A percentile compares a stretch with the other conserved stretches of the same genome.
phyloP scores from a whole-genome alignment of 2,797 vertebrate genomes.

The Danio choprae region DNA sequence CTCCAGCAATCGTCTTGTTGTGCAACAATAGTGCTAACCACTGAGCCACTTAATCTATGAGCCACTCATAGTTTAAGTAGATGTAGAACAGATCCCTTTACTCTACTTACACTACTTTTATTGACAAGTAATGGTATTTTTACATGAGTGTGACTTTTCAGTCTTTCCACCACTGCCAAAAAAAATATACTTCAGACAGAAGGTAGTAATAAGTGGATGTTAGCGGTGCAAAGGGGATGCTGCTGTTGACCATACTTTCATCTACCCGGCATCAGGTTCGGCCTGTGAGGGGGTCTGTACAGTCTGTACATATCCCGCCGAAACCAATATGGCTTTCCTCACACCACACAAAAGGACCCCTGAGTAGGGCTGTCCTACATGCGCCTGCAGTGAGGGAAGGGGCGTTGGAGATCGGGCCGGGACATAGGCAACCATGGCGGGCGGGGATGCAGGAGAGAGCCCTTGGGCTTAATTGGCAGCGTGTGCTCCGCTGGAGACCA shows the following conservation, averaged over 20 bases:
- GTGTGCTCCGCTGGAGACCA: slow-evolving; percentile 75
- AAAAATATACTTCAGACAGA: too few species aligned
- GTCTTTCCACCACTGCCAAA: too few species aligned
- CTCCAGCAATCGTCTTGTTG: too few species aligned
- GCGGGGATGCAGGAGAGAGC: slow-evolving; percentile 75
- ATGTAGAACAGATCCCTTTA: too few species aligned
- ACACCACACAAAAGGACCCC: slow-evolving; percentile 73
- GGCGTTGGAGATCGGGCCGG: slow-evolving; percentile 64
- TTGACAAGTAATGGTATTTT: too few species aligned
- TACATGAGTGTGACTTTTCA: too few species aligned
- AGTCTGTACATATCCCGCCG: slow-evolving; percentile 72
- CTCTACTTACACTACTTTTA: too few species aligned
- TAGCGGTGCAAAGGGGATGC: slow-evolving; percentile 21
- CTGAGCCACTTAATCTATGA: too few species aligned
- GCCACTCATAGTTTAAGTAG: too few species aligned
- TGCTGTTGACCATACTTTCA: slow-evolving; percentile 47
- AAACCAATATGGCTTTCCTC: slow-evolving; percentile 74
- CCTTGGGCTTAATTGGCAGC: slow-evolving; percentile 87
- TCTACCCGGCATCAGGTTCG: slow-evolving; percentile 47
- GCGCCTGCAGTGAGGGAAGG: slow-evolving; percentile 78
- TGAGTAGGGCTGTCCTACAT: slow-evolving; percentile 74
- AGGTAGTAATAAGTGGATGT: slow-evolving; percentile 18
- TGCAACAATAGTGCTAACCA: too few species aligned
- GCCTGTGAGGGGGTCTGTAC: slow-evolving; percentile 66
- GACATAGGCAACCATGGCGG: slow-evolving; percentile 58